Base-by-base conservation (phyloP, 1,140 invertebrate genomes). In the Drosophila varians region DNA sequence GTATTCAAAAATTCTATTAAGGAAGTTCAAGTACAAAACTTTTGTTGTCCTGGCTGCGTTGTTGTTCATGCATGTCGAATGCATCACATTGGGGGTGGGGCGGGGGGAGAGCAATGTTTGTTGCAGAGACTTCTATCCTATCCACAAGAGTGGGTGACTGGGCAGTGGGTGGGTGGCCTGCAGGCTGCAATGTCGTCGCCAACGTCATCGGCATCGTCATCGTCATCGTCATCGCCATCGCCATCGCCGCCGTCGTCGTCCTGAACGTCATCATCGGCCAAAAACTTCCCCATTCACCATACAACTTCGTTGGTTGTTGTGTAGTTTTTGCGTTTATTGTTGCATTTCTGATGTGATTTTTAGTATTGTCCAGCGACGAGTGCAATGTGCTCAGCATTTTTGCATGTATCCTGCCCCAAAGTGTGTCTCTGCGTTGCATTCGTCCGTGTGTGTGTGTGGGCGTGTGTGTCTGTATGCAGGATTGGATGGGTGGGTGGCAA, bases 1-100 rank as follows among this genome's bases (percentile, higher is more conserved):
- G 74, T 88, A 88, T 88, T 88, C 83, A 88, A 88, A 88, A 88
- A 88, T 88, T 88, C 83, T 88, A 88, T 89, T 88, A 88, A 88
- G 84, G 83, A 88, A 89, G 74, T 88, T 75, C 72, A 80, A 87
- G 76, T 77, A 87, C 77, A 87, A 87, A 87, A 78, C 19, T 89
- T 78, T 68, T 77, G 76, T 72, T 74, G 57, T 21, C 21, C n/a
- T 43, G 66, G 53, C 71, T 43, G 49, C 38, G 62, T 60, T 62
- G 45, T 28, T 86, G 75, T 84, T 76, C 74, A 88, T 88, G 84
- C 83, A 89, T 89, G 80, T 75, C 83, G 74, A 89, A 88, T 87
- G 84, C 70, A 80, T 86, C 72, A 52, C 49, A 55, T n/a, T n/a
- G n/a, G 34, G 31, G 26, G 51, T 19, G 8, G 4, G 18, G 8